phyloP scores from a whole-genome alignment of 92 coral and sea anemone species.

The Metridium senile region DNA sequence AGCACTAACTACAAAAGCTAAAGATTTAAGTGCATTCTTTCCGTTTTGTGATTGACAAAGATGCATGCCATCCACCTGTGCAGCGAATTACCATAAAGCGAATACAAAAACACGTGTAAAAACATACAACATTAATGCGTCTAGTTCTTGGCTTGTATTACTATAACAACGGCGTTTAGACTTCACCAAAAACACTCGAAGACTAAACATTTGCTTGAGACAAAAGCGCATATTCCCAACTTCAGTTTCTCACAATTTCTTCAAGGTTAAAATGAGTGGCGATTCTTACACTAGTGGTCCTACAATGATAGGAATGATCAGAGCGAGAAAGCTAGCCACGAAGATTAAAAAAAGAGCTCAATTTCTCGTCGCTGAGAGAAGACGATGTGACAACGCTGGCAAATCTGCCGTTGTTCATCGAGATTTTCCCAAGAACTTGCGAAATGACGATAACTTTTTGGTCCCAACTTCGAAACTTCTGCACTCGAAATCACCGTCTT shows the following conservation, averaged over 20 bases:
- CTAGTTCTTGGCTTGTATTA: slow-evolving; percentile 32
- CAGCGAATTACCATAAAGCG: not conserved
- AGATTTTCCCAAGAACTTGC: slow-evolving; percentile 70
- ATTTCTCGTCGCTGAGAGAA: slow-evolving; percentile 86
- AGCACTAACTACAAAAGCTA: too few relatives aligned
- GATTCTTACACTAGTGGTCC: slow-evolving; percentile 73
- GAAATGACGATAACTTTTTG: slow-evolving; percentile 39
- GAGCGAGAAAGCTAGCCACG: slow-evolving; percentile 91
- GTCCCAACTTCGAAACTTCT: slow-evolving; percentile 22
- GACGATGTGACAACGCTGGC: slow-evolving; percentile 80
- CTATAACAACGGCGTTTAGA: slow-evolving; percentile 75
- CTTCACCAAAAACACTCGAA: slow-evolving; percentile 5
- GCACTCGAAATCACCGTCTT: slow-evolving; percentile 44
- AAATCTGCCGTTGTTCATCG: slow-evolving; percentile 76
- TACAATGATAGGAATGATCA: slow-evolving; percentile 91
- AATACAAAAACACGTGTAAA: slow-evolving; percentile 17
- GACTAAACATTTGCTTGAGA: not conserved
- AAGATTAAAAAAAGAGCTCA: slow-evolving; percentile 95
- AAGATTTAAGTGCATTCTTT: too few relatives aligned
- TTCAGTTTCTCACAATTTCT: not conserved
- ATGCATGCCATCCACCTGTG: not conserved
- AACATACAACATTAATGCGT: slow-evolving; percentile 67
- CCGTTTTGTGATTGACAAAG: not conserved
- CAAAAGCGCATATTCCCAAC: too few relatives aligned
- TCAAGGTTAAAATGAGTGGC: slow-evolving; percentile 14